Base-by-base conservation (phyloP, 2,113 vertebrate species). In the Rhadina sibilatrix region DNA sequence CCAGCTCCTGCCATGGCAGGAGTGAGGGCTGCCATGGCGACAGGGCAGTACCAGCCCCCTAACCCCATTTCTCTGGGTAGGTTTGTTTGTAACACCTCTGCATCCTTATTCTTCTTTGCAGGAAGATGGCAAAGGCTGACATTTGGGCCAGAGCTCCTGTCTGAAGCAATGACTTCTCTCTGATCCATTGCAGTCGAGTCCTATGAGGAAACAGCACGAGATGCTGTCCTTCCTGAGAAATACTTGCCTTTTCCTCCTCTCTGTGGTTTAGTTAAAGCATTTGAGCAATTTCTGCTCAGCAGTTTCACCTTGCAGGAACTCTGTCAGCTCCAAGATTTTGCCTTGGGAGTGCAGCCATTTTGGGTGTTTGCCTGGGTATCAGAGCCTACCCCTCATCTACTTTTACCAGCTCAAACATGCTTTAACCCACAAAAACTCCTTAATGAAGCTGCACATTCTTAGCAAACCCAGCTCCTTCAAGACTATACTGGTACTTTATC, bases 381-480 rank as follows among this genome's bases (percentile, higher is more conserved):
- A 69, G 35, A 71, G 57, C 75, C 66, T 52, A 70, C 63, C 47
- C 64, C 56, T 66, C 3, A 2, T 72, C 92, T 86, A 76, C 54
- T 89, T 89, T 81, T 83, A 94, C 87, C 40, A 80, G 95, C 66
- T 89, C 56, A 63, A 93, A 95, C 95, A 92, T 7, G 95, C 30
- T 77, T 80, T 63, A 96, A 90, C 54, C 82, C 89, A 83, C 93
- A 89, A 80, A 87, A 77, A 23, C 59, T 76, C 78, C 50, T 69
- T 90, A 91, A 89, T 44, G 63, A 90, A 83, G 78, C 30, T 74
- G 23, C 1, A 3, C 21, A 23, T 47, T 88, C 75, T 83, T 37
- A 69, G 56, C 71, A 83, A 96, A 82, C 23, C 6, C 40, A 74
- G 50, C 24, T 91, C 77, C 72, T 95, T 71, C 83, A 92, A 87